Conservation (phyloP, 1,140 invertebrate species). For the Drosophila leontia region DNA sequence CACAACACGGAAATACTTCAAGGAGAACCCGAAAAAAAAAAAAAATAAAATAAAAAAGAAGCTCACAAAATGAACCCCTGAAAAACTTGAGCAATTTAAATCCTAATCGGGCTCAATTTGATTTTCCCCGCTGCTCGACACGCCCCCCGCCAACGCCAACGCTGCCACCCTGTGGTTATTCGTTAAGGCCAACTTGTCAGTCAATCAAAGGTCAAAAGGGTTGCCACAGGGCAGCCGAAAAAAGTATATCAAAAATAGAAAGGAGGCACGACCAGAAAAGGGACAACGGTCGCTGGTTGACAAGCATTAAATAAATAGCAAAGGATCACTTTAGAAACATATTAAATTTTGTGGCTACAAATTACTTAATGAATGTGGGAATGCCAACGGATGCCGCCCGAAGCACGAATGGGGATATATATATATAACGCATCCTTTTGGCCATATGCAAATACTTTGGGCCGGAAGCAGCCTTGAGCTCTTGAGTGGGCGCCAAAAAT, state of each 20-base stretch:
- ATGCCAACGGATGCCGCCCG: conserved; percentile 25
- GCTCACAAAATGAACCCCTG: conserved; percentile 43
- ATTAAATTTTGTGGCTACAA: conserved; percentile 80
- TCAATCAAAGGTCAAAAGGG: conserved; percentile 80
- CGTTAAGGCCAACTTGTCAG: conserved; percentile 77
- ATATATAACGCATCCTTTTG: conserved; percentile 24
- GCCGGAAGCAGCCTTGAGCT: conserved; percentile 18
- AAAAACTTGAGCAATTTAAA: conserved; percentile 65
- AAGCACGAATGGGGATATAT: conserved; percentile 15
- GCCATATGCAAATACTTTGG: conserved; percentile 59
- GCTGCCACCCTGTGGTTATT: conserved; percentile 28
- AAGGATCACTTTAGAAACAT: conserved; percentile 65
- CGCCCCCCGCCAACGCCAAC: not conserved
- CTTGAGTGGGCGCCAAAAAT: conserved; percentile 61
- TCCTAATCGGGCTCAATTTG: conserved; percentile 62
- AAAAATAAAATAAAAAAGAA: not conserved
- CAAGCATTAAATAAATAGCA: conserved; percentile 73
- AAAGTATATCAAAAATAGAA: not conserved
- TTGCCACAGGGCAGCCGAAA: conserved; percentile 16
- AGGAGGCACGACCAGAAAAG: conserved; percentile 23
- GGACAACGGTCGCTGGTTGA: conserved; percentile 47
- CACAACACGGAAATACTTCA: conserved; percentile 63
- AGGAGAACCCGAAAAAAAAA: conserved; percentile 20
- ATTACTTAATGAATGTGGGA: conserved; percentile 78
- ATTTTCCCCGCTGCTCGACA: conserved; percentile 17